Percentiles rank a stretch among this genome's conserved stretches.
Conservation (phyloP, 2,113 vertebrate genomes). For the Stigmatopora argus region DNA sequence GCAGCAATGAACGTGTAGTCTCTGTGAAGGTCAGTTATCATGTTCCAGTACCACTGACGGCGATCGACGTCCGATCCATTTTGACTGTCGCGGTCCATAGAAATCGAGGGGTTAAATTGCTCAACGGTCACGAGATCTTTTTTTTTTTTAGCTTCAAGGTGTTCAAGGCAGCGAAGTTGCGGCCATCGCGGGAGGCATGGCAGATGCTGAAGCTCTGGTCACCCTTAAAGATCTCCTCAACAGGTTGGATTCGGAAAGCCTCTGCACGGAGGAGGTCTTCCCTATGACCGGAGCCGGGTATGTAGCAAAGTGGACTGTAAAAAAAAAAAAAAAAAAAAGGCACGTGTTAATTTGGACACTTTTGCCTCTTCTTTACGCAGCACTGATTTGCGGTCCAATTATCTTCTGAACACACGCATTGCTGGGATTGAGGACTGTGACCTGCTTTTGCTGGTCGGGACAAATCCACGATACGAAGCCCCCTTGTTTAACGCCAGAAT, state of each 20-base stretch:
- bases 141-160: conserved; percentile 79
- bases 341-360: background rate
- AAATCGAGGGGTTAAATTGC: too few species aligned
- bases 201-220: conserved; percentile 88
- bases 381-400: conserved; percentile 92
- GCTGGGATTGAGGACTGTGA: conserved; percentile 90
- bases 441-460: conserved; percentile 86
- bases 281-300: conserved; percentile 89
- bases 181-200: conserved; percentile 87
- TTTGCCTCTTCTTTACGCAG: conserved; percentile 53
- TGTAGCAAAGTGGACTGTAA: background rate
- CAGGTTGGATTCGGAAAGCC: conserved; percentile 80
- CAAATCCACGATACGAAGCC: conserved; percentile 94
- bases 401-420: conserved; percentile 91
- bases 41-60: too few species aligned
- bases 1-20: too few species aligned
- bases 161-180: conserved; percentile 79
- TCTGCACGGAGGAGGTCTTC: conserved; percentile 95
- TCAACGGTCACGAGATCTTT: background rate
- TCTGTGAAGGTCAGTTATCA: too few species aligned
- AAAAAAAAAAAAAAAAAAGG: background rate
- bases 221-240: conserved; percentile 92
- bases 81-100: too few species aligned
- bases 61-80: too few species aligned
- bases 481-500: conserved; percentile 92